These are phyloP conservation scores for Hemiprocne comata DNA, from an alignment of 2,113 vertebrate genomes.

Conservation along the genomic window DNA sequence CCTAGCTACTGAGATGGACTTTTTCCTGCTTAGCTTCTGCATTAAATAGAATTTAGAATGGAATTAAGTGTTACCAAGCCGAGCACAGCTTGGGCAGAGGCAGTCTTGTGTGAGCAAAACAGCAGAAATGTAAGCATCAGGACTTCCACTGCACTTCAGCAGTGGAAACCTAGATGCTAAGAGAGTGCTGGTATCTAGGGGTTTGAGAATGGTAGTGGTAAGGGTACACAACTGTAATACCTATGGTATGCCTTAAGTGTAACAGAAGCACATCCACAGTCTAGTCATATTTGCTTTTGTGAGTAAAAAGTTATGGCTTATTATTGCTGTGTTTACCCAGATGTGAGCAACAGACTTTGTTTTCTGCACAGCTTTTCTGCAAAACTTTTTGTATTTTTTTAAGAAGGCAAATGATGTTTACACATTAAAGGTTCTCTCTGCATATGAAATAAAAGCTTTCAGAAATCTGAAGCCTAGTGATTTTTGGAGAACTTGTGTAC, in stretches of 20 bases:
- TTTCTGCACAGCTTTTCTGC: background rate
- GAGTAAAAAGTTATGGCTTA: fast-evolving
- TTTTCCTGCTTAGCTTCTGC: background rate
- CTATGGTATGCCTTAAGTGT: background rate
- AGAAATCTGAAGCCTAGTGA: background rate
- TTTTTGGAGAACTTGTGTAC: background rate
- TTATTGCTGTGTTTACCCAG: background rate
- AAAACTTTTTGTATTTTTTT: background rate
- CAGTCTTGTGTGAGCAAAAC: background rate
- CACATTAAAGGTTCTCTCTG: background rate
- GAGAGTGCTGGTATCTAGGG: background rate
- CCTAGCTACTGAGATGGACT: background rate
- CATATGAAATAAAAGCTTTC: background rate
- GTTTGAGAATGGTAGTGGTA: background rate
- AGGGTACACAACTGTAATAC: background rate
- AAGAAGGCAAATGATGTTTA: background rate
- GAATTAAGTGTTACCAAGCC: background rate
- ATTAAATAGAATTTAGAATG: background rate
- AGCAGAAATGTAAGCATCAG: background rate
- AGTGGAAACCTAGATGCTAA: background rate
- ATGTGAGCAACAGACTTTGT: background rate
- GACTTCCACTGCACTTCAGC: background rate
- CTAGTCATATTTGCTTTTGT: background rate
- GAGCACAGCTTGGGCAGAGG: background rate
- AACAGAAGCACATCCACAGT: background rate